These are phyloP conservation scores for Phymastichus coffea DNA, from an alignment of 1,140 invertebrate species.

Conservation along the genomic window DNA sequence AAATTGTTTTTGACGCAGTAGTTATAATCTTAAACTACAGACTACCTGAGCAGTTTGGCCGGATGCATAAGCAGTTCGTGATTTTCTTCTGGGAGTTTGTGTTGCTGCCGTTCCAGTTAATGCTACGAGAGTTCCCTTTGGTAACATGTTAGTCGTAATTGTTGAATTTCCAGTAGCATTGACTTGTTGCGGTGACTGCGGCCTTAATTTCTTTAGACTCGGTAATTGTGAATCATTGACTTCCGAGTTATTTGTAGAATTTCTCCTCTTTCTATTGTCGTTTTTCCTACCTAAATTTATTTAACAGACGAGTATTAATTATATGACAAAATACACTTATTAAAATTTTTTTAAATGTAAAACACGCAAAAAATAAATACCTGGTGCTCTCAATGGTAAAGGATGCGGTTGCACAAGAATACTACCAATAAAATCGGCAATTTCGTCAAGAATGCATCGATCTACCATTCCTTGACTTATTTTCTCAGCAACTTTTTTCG, in stretches of 20 bases:
- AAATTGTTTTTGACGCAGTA: background rate
- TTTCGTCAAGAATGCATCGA: constrained; percentile 70
- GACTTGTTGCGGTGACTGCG: constrained; percentile 35
- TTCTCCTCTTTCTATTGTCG: constrained; percentile 47
- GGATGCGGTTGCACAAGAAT: constrained; percentile 63
- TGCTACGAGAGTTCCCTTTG: constrained; percentile 45
- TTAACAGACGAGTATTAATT: too few relatives aligned
- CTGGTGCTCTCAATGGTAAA: constrained; percentile 56
- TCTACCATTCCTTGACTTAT: constrained; percentile 84
- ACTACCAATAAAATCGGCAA: constrained; percentile 63
- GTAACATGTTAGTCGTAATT: constrained; percentile 34
- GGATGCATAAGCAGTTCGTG: background rate
- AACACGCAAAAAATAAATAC: constrained; percentile 34
- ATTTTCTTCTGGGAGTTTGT: constrained; percentile 17
- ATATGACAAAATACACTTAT: background rate
- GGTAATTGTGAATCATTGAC: constrained; percentile 59
- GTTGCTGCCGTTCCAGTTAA: constrained; percentile 16
- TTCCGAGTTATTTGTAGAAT: constrained; percentile 59
- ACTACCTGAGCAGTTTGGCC: too few relatives aligned
- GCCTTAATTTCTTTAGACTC: constrained; percentile 48
- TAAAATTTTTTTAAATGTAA: background rate
- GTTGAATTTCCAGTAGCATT: constrained; percentile 16
- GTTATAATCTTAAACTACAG: too few relatives aligned
- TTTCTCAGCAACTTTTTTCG: constrained; percentile 70
- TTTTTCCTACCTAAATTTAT: constrained; percentile 34